These are phyloP conservation scores for Plemyria rubiginata DNA, from an alignment of 2,888 invertebrate genomes.

Conservation along the genomic window DNA sequence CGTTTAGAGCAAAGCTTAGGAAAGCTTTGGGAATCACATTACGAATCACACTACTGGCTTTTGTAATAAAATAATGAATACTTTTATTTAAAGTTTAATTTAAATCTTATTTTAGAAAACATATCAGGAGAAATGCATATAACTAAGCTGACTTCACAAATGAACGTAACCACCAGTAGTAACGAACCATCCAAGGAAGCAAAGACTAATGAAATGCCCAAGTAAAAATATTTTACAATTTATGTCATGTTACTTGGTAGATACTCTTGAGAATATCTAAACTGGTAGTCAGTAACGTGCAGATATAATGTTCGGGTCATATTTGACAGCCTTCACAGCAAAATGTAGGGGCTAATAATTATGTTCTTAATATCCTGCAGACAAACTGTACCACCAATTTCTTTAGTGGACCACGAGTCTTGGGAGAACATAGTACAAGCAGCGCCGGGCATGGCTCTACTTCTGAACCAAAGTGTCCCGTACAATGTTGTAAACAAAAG, in stretches of 20 bases:
- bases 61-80: too few relatives aligned
- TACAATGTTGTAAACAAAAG: constrained; percentile 15
- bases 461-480: constrained; percentile 53
- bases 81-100: too few relatives aligned
- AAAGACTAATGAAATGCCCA: background rate
- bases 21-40: too few relatives aligned
- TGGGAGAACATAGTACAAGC: constrained; percentile 76
- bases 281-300: too few relatives aligned
- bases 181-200: background rate
- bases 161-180: background rate
- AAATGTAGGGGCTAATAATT: too few relatives aligned
- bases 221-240: background rate
- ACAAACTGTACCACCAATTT: constrained; percentile 43
- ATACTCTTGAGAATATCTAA: too few relatives aligned
- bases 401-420: constrained; percentile 69
- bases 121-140: too few relatives aligned
- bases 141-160: background rate
- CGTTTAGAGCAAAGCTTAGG: too few relatives aligned
- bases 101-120: constrained; percentile 8
- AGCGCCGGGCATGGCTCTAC: constrained; percentile 67
- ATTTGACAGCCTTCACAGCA: too few relatives aligned
- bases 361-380: background rate
- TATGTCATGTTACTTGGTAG: too few relatives aligned
- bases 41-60: too few relatives aligned
- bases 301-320: background rate